Evolutionary conservation across 2,113 vertebrate species (phyloP), one percentile per base, ranked within the genome.

Genomic region (Toxostoma redivivum): DNA sequence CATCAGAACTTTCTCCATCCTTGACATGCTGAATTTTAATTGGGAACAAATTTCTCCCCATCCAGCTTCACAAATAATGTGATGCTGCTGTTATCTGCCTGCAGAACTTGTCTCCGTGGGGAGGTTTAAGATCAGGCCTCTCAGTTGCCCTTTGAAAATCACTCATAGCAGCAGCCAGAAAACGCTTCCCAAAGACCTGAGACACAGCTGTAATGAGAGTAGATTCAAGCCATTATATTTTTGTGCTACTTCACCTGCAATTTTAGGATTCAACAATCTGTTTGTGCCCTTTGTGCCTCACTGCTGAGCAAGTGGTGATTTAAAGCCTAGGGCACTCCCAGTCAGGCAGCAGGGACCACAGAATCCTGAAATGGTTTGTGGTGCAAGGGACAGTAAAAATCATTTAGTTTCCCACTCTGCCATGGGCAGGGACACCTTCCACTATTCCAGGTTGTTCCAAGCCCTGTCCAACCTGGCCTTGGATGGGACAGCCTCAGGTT

Each of bases 11-110:
- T 78, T 60, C 76, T 64, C 53, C 15, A n/a, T 12, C 45, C n/a
- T 35, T 81, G 79, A 88, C 76, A 86, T 2, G 64, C 37, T 78
- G 82, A 86, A 88, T 90, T 94, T 86, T 92, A 73, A 94, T 83
- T 94, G 67, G 62, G 67, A 77, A 88, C 81, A 86, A n/a, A 90
- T 93, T 88, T 85, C 47, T 90, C 35, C 45, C 79, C 51, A n/a
- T 31, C 74, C 44, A 91, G 47, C 54, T 79, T 93, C 87, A 51
- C 47, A n/a, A 35, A 31, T 15, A 58, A 70, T 15, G 57, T 24
- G 51, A 25, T 1, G 2, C 21, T 56, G 79, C 66, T 2, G 1
- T 33, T 50, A 45, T 12, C 89, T 48, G 77, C 67, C 79, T 54
- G 74, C 66, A 81, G 81, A 81, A 81, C 66, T 30, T 31, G 54